Conservation (phyloP, 2,888 invertebrate genomes). For the Autographa pulchrina region DNA sequence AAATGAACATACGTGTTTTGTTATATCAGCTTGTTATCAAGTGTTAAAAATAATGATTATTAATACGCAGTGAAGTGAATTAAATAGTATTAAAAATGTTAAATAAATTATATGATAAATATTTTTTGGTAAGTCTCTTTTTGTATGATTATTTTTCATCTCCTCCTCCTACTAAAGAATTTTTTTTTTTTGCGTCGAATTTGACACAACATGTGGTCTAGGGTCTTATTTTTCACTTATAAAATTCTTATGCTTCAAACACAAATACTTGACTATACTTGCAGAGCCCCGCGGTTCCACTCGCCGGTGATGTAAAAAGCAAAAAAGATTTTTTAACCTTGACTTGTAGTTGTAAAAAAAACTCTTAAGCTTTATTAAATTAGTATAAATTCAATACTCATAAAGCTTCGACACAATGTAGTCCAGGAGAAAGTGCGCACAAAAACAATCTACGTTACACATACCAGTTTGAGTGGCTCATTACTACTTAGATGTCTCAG, state of each 20-base stretch:
- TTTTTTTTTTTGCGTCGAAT: no score
- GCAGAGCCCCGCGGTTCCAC: no score
- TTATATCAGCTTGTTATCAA: slow-evolving; percentile 32
- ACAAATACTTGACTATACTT: no score
- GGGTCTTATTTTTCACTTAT: no score
- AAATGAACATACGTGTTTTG: slow-evolving; percentile 21
- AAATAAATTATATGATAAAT: slow-evolving; percentile 47
- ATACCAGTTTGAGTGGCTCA: slow-evolving; percentile 43
- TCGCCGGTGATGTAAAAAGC: no score
- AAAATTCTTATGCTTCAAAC: no score
- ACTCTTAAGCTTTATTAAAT: no score
- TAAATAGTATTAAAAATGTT: slow-evolving; percentile 40
- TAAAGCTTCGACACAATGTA: slow-evolving; percentile 46
- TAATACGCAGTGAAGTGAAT: slow-evolving; percentile 24
- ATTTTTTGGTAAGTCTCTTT: slow-evolving; percentile 40
- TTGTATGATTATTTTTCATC: not conserved
- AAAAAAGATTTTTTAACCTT: no score
- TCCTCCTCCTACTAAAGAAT: no score
- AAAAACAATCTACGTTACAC: slow-evolving; percentile 49
- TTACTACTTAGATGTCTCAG: slow-evolving; percentile 23
- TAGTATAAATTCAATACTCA: slow-evolving; percentile 28
- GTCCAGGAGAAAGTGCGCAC: slow-evolving; percentile 63
- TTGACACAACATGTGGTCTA: no score
- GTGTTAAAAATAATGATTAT: not conserved
- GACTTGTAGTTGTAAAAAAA: no score